A percentile compares a stretch with the other conserved stretches of the same genome.
Conservation (phyloP, 1,140 invertebrate genomes). For the Apis dorsata region DNA sequence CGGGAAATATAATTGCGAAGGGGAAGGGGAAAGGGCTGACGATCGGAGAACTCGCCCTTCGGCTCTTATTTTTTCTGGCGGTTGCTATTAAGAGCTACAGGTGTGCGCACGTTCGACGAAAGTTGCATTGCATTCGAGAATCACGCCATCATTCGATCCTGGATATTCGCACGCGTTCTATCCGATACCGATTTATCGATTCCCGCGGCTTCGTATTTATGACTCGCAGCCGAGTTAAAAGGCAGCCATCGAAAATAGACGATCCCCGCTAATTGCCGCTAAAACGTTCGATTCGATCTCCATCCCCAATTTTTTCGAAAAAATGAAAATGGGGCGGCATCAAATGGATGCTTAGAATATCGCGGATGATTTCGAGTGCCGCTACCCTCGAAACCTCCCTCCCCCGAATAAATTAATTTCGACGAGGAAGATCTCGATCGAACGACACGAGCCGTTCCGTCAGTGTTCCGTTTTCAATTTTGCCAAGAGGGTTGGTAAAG, state of each 20-base stretch:
- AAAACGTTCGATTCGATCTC: not conserved
- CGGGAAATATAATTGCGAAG: slow-evolving; percentile 21
- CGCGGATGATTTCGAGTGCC: no score
- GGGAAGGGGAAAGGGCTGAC: slow-evolving; percentile 19
- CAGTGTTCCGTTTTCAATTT: slow-evolving; percentile 35
- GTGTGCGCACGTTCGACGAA: not conserved
- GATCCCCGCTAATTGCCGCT: slow-evolving; percentile 1
- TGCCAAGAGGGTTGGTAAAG: slow-evolving; percentile 22
- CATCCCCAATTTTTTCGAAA: not conserved
- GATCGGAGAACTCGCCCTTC: slow-evolving; percentile 14
- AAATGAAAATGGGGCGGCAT: no score
- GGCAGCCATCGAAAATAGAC: not conserved
- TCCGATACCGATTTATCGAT: slow-evolving; percentile 7
- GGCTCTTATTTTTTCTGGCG: not conserved
- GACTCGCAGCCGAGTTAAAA: not conserved
- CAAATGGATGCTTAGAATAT: no score
- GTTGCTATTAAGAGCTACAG: slow-evolving; percentile 30
- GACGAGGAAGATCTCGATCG: no score
- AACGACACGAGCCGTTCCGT: not conserved
- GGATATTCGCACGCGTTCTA: not conserved
- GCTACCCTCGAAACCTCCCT: no score
- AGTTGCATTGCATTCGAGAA: not conserved
- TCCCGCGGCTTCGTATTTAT: not conserved
- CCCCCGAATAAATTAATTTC: no score
- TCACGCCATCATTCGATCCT: not conserved